A percentile compares a stretch with the other conserved stretches of the same genome.
phyloP scores from a whole-genome alignment of 2,888 invertebrate species.

The Morpho helenor region DNA sequence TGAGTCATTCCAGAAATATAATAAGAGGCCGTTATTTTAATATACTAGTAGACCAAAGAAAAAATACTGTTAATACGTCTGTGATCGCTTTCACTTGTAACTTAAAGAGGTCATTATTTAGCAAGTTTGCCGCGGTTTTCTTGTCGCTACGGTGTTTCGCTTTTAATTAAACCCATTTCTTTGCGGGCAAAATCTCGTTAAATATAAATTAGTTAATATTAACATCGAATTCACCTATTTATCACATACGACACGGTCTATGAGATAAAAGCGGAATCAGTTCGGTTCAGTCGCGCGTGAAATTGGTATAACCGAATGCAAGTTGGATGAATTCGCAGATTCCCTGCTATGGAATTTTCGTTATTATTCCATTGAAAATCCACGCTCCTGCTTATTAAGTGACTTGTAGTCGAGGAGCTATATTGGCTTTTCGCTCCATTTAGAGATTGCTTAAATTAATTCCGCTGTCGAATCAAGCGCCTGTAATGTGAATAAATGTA shows the following conservation, averaged over 20 bases:
- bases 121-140: conserved; percentile 41
- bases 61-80: too few species aligned
- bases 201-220: too few species aligned
- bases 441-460: too few species aligned
- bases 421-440: too few species aligned
- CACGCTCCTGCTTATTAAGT: conserved; percentile 4
- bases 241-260: background rate
- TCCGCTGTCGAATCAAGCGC: too few species aligned
- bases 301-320: conserved; percentile 7
- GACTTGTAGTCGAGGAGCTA: background rate
- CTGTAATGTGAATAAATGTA: too few species aligned
- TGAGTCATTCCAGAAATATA: too few species aligned
- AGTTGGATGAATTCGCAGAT: conserved; percentile 1
- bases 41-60: too few species aligned
- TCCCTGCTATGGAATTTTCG: background rate
- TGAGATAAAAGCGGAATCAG: conserved; percentile 4
- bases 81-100: conserved; percentile 27
- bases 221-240: too few species aligned
- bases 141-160: conserved; percentile 41
- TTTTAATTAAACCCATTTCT: conserved; percentile 68
- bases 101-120: conserved; percentile 34
- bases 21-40: too few species aligned
- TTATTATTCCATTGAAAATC: conserved; percentile 5
- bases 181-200: conserved; percentile 32
- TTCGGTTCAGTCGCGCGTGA: conserved; percentile 4